Conservation (phyloP, 1,140 invertebrate genomes). For the Achroia grisella region DNA sequence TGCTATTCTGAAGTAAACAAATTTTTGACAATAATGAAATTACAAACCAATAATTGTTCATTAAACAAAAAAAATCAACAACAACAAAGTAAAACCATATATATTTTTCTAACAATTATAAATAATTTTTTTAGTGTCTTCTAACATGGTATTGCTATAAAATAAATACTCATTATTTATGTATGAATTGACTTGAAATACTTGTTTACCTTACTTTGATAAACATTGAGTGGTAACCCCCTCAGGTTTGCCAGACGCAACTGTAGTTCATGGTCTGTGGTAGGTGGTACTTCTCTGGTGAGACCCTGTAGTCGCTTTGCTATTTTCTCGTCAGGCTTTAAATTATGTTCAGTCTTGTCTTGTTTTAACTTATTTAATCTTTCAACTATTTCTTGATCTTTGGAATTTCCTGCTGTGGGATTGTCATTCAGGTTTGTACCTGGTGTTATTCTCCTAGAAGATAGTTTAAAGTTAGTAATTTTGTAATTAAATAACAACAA, state of each 20-base stretch:
- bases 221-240: slow-evolving; percentile 50
- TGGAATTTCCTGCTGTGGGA: slow-evolving; percentile 20
- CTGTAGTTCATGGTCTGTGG: slow-evolving; percentile 72
- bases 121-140: no score
- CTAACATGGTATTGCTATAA: no score
- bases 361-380: slow-evolving; percentile 56
- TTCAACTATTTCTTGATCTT: slow-evolving; percentile 70
- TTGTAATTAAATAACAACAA: slow-evolving; percentile 1
- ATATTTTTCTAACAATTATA: no score
- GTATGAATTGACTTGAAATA: slow-evolving; percentile 23
- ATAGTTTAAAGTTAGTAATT: background rate
- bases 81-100: no score
- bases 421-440: slow-evolving; percentile 13
- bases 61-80: no score
- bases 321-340: slow-evolving; percentile 70
- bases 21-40: no score
- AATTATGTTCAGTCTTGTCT: slow-evolving; percentile 41
- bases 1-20: no score
- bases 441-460: slow-evolving; percentile 32
- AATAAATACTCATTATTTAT: no score
- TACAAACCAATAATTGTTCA: no score
- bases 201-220: slow-evolving; percentile 36
- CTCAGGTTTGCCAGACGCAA: slow-evolving; percentile 74
- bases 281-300: slow-evolving; percentile 65
- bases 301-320: slow-evolving; percentile 76